Base-by-base conservation (phyloP, 2,797 vertebrate species). In the Taenioides sp. region DNA sequence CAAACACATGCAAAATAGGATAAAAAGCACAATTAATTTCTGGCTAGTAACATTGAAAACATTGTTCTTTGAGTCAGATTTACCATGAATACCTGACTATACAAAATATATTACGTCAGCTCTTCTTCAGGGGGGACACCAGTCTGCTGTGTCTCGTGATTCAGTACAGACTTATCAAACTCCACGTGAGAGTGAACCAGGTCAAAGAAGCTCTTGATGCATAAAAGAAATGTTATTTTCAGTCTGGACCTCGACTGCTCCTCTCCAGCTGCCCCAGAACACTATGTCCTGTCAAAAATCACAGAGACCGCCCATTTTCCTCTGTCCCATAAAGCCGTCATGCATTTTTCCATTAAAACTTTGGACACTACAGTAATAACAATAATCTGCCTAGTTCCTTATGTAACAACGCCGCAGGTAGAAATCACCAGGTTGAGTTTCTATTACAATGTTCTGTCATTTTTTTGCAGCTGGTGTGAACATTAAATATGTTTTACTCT, bases 251-350 rank as follows among this genome's bases (percentile, higher is more conserved):
- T 25, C 57, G 1, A 20, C 34, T 23, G 50, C 49, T 12, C 0
- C 7, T 22, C 37, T 28, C 74, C 80, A 82, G 75, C 66, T 78
- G 77, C 72, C 77, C 64, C 75, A 73, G 84, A 72, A 87, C 81
- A 63, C 74, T 80, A 60, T 74, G 80, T 82, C 63, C 82, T 12
- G 54, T 63, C 31, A 43, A 11, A 69, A 69, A 54, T 65, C 16
- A 67, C 49, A 61, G 31, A 20, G 10, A 37, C 52, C 34, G 14
- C 37, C 22, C 27, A 40, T 5, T 43, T 40, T 31, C 25, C 28
- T 55, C 37, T 37, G 49, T 37, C 9, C 54, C 63, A 16, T 2
- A 31, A 71, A 73, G 64, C 27, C n/a, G 22, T 64, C 7, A 16
- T 43, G 67, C 16, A 9, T 64, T 71, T 50, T 25, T 10, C 28